Percentiles rank a stretch among this genome's conserved stretches.
These are phyloP conservation scores for Champsocephalus esox DNA, from an alignment of 2,797 vertebrate genomes.

Conservation along the genomic window DNA sequence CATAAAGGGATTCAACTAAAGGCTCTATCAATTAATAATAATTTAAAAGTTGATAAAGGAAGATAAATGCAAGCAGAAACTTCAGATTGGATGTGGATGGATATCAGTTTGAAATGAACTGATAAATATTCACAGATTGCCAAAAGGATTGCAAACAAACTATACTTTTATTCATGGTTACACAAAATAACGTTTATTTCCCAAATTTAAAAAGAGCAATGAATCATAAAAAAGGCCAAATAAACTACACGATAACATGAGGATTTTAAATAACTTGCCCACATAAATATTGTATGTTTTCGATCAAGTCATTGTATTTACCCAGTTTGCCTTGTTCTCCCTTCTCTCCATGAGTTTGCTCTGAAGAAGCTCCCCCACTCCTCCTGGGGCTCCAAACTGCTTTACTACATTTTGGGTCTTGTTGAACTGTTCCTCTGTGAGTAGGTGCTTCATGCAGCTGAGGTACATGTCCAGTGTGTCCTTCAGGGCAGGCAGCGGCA, in stretches of 20 bases:
- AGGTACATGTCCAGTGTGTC: conserved; percentile 92
- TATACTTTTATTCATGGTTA: neutral
- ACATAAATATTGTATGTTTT: neutral
- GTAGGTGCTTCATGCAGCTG: conserved; percentile 89
- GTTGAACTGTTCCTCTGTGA: conserved; percentile 90
- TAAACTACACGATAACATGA: too few relatives aligned
- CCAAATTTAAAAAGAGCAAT: too few relatives aligned
- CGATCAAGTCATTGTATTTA: conserved; percentile 64
- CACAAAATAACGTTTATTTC: neutral
- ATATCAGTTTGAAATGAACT: neutral
- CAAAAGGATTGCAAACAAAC: neutral
- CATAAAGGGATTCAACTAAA: conserved; percentile 7
- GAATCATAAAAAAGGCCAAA: too few relatives aligned
- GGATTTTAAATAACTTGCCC: neutral
- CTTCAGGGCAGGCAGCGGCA: conserved; percentile 91
- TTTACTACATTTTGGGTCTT: conserved; percentile 86
- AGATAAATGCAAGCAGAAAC: neutral
- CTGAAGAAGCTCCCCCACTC: conserved; percentile 91
- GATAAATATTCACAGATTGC: neutral
- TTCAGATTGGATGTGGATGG: neutral
- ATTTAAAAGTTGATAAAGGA: neutral
- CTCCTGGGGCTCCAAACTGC: conserved; percentile 88
- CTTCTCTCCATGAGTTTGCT: conserved; percentile 88
- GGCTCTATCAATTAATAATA: neutral
- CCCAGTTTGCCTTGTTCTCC: conserved; percentile 91